Evolutionary conservation across 2,797 vertebrate genomes (phyloP), one percentile per base, ranked within the genome.

Genomic region (Thamnophis elegans): DNA sequence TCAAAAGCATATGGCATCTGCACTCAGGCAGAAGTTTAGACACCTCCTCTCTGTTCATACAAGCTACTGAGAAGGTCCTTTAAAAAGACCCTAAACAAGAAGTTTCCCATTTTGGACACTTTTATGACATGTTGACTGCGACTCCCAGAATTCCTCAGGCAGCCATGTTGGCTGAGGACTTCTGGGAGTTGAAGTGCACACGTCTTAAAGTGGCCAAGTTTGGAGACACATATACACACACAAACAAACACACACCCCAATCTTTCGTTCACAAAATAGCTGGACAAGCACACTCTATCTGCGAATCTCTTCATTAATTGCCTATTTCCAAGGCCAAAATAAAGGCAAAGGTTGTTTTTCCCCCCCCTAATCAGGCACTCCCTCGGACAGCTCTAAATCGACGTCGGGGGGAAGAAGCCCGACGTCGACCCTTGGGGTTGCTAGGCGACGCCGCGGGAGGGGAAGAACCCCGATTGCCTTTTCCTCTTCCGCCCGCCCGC

Each of bases 341-440:
- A 1, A 3, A 56, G 25, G 22, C 20, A 12, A 42, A 26, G 22
- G 58, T 42, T 42, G 2, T 10, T 22, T n/a, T n/a, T n/a, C n/a
- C n/a, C n/a, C n/a, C n/a, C n/a, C n/a, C 9, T 47, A 54, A 22
- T 53, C 56, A 85, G 92, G 89, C 86, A 88, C 0, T 0, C 36
- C 0, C 9, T 2, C 4, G 13, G 89, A 0, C 85, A 47, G 0
- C 89, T 2, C 54, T 20, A 53, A 1, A 18, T 12, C 11, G 47
- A 47, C 47, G 14, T 0, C 0, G 8, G 7, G 12, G 26, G 16
- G 1, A 26, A 2, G 3, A 13, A 16, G 2, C 1, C 55, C 25
- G n/a, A 28, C 8, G 20, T 36, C 47, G 5, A 32, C 0, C 0
- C 32, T 54, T 6, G 1, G 2, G 47, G 90, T 88, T 91, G 92